Evolutionary conservation across 2,888 invertebrate genomes (phyloP).

Genomic region (Heliconius cydno): DNA sequence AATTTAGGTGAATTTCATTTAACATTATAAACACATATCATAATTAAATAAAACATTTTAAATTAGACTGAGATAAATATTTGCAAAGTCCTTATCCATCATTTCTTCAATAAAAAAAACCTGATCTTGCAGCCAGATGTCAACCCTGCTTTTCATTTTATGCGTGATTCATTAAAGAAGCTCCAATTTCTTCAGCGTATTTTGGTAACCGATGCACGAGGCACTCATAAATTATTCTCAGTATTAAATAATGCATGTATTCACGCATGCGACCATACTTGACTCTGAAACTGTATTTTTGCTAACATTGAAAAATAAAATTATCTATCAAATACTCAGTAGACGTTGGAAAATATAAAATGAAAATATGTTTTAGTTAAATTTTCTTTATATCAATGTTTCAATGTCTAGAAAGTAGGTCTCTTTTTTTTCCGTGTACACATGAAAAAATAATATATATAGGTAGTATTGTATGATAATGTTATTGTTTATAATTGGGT

Average conservation of each 20-base stretch:
- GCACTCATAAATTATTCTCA: conserved; percentile 48
- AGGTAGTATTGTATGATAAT: too few relatives aligned
- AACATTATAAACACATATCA: neutral
- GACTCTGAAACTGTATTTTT: conserved; percentile 6
- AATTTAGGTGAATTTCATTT: neutral
- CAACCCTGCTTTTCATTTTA: conserved; percentile 40
- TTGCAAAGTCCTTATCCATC: neutral
- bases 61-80: neutral
- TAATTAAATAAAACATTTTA: neutral
- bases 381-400: neutral
- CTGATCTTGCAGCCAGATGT: neutral
- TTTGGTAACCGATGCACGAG: conserved; percentile 44
- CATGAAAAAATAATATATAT: too few relatives aligned
- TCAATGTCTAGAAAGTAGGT: too few relatives aligned
- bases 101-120: neutral
- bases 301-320: neutral
- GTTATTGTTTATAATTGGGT: too few relatives aligned
- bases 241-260: conserved; percentile 47
- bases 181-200: conserved; percentile 50
- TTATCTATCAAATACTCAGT: neutral
- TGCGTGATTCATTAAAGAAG: conserved; percentile 48
- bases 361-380: neutral
- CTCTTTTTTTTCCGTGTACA: too few relatives aligned
- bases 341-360: neutral
- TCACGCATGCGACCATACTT: conserved; percentile 32